phyloP scores from a whole-genome alignment of 2,888 invertebrate genomes.

The Notodonta ziczac region DNA sequence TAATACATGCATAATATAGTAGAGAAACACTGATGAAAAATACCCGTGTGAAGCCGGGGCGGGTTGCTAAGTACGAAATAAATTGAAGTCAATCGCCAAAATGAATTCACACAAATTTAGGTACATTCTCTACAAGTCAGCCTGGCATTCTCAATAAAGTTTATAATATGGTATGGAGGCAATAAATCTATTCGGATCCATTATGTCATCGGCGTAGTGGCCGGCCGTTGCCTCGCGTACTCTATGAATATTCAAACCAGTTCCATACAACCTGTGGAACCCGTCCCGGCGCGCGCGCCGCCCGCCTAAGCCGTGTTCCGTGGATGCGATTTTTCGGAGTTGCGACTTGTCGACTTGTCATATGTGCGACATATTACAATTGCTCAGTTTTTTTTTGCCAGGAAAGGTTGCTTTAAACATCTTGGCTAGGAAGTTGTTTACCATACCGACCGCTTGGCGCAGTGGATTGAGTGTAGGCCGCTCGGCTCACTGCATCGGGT shows the following conservation, averaged over 20 bases:
- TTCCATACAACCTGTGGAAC: conserved; percentile 55
- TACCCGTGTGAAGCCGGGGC: too few species aligned
- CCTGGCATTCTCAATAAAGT: conserved; percentile 32
- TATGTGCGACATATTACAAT: background rate
- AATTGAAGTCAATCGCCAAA: conserved; percentile 7
- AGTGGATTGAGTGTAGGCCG: too few species aligned
- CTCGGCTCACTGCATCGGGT: too few species aligned
- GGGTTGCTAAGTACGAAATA: too few species aligned
- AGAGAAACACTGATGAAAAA: too few species aligned
- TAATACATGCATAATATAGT: too few species aligned
- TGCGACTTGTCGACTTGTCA: conserved; percentile 36
- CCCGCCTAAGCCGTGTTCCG: conserved; percentile 25
- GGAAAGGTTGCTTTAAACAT: too few species aligned
- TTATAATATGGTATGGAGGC: conserved; percentile 38
- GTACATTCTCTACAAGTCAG: background rate
- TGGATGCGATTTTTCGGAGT: conserved; percentile 37
- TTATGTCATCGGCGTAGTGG: conserved; percentile 73
- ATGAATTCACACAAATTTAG: conserved; percentile 8
- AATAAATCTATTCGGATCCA: conserved; percentile 67
- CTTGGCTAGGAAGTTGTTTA: too few species aligned
- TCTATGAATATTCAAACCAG: conserved; percentile 74
- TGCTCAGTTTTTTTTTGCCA: too few species aligned
- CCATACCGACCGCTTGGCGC: too few species aligned
- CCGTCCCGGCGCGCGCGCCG: conserved; percentile 38
- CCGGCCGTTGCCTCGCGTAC: conserved; percentile 62